Conservation (phyloP, 2,113 vertebrate species). For the Gopherus flavomarginatus region DNA sequence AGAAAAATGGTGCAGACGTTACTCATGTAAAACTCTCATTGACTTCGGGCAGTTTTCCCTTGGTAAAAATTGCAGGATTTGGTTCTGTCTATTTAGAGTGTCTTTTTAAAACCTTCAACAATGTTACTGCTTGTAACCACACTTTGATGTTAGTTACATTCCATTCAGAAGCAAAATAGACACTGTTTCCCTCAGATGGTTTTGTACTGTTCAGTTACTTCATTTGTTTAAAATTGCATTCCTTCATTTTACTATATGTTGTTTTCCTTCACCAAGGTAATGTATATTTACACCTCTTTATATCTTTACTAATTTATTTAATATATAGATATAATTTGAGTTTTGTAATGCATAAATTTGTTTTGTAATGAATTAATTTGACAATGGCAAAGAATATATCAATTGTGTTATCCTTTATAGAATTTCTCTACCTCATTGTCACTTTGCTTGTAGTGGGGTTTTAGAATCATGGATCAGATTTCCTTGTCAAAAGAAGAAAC, state of each 20-base stretch:
- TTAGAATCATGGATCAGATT: not conserved
- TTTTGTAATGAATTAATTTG: not conserved
- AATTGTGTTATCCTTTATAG: too few species aligned
- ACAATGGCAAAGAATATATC: not conserved
- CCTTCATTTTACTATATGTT: not conserved
- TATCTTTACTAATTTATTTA: not conserved
- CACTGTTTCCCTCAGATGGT: not conserved
- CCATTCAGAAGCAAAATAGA: not conserved
- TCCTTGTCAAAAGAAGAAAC: not conserved
- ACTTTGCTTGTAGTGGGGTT: not conserved
- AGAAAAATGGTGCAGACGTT: not conserved
- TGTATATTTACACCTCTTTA: not conserved
- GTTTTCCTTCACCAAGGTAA: not conserved
- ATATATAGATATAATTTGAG: not conserved
- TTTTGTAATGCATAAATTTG: not conserved
- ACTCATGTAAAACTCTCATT: not conserved
- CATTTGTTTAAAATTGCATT: not conserved
- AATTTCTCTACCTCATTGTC: not conserved
- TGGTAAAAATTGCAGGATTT: not conserved
- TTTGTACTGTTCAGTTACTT: not conserved
- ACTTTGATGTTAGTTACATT: not conserved
- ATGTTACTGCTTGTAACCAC: not conserved
- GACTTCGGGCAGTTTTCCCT: not conserved
- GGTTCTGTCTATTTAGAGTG: not conserved
- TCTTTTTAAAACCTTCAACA: not conserved